Evolutionary conservation across 2,888 invertebrate genomes (phyloP), one percentile per base, ranked within the genome.

Genomic region (Brenthis daphne): DNA sequence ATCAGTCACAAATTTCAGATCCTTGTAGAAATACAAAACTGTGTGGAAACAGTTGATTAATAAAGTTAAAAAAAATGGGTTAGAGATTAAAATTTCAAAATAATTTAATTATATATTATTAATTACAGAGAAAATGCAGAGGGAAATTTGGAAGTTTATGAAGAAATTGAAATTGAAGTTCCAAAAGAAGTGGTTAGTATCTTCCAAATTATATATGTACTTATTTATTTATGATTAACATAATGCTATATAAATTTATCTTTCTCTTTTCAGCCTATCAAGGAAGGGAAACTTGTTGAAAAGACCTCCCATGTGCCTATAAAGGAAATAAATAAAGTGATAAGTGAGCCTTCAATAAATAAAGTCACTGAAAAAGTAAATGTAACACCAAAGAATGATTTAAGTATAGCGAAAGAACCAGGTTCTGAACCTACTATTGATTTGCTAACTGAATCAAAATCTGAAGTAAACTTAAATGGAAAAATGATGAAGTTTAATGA

Each of bases 81-180:
- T 8, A 43, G 37, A 11, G 37, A 43, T 43, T 37, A 43, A 11
- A 8, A 11, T 43, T 0, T 43, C 6, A 33, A 16, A 51, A 53
- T 64, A 54, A 37, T 20, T 57, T 47, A 33, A 24, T 12, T 20
- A 47, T 6, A 47, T 58, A 24, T 20, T 51, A 51, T 51, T 1
- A 48, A 71, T 87, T 86, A 60, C 83, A 93, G 93, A 71, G 92
- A 93, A 78, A 93, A 93, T 82, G 82, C 81, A 24, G 92, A 93
- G 77, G 91, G 91, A 54, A 93, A 92, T 79, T 82, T 93, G 74
- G 93, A 93, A 82, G 92, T 93, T 6, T 93, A 93, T 83, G 93
- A 93, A 83, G 93, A 93, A 80, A 90, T 93, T 76, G 87, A 92
- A 76, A 84, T 91, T 73, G 89, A 89, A 85, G 87, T 92, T 67